phyloP scores from a whole-genome alignment of 1,140 invertebrate species.

The Cephus cinctus region DNA sequence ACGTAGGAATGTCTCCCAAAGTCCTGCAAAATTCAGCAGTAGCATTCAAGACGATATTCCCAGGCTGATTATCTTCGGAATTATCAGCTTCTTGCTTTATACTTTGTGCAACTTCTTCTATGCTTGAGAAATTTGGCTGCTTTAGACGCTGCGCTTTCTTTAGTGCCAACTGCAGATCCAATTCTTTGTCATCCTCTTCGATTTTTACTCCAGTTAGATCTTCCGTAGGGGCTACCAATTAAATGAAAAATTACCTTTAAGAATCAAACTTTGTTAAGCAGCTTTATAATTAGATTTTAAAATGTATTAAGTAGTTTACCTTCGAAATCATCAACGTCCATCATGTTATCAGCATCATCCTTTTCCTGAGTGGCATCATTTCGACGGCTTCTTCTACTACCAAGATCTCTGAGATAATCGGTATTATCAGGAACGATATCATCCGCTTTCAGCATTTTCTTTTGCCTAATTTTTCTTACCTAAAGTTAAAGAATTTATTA shows the following conservation, averaged over 20 bases:
- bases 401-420: conserved; percentile 57
- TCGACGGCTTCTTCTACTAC: conserved; percentile 52
- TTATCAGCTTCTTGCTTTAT: conserved; percentile 50
- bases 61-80: conserved; percentile 44
- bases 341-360: conserved; percentile 37
- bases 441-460: conserved; percentile 59
- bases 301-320: conserved; percentile 36
- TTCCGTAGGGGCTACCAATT: conserved; percentile 53
- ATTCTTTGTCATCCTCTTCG: conserved; percentile 75
- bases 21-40: conserved; percentile 97
- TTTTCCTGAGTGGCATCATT: conserved; percentile 41
- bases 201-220: conserved; percentile 64
- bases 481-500: conserved; percentile 38
- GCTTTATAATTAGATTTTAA: conserved; percentile 9
- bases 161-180: conserved; percentile 73
- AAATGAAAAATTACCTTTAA: conserved; percentile 14
- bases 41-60: conserved; percentile 83
- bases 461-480: conserved; percentile 54
- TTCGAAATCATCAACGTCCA: conserved; percentile 59
- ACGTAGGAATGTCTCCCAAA: conserved; percentile 92
- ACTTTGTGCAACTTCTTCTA: conserved; percentile 44
- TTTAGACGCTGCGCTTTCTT: conserved; percentile 75
- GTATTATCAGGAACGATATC: conserved; percentile 55
- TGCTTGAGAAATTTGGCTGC: conserved; percentile 55
- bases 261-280: background rate